These are phyloP conservation scores for Brachyptera risi DNA, from an alignment of 2,888 invertebrate species.

Conservation along the genomic window DNA sequence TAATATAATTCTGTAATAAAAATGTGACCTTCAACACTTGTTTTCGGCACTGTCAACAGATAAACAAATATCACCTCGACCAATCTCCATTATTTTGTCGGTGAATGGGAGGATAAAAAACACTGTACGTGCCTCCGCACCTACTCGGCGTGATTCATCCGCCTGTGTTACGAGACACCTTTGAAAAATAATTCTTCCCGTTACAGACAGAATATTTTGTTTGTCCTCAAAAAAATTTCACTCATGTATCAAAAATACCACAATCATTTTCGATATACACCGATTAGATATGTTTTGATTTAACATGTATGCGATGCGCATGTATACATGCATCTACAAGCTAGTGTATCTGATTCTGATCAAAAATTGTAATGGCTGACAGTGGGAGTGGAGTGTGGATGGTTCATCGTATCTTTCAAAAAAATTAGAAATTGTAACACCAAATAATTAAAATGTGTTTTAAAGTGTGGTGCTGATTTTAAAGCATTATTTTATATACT, in stretches of 20 bases:
- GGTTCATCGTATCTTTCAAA: not conserved
- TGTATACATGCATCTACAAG: too few relatives aligned
- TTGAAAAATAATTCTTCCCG: not conserved
- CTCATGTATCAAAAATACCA: too few relatives aligned
- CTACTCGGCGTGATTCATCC: not conserved
- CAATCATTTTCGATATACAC: too few relatives aligned
- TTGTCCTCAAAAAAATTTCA: too few relatives aligned
- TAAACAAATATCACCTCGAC: conserved; percentile 5
- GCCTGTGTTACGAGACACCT: not conserved
- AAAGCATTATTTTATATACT: not conserved
- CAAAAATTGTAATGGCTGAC: not conserved
- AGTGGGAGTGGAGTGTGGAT: not conserved
- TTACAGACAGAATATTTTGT: too few relatives aligned
- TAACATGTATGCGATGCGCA: too few relatives aligned
- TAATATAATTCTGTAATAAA: too few relatives aligned
- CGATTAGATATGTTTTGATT: too few relatives aligned
- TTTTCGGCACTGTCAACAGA: not conserved
- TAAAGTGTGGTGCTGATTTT: not conserved
- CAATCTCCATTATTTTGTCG: not conserved
- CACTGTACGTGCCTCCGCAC: not conserved
- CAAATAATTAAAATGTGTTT: not conserved
- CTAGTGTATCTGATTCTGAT: too few relatives aligned
- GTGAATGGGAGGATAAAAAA: not conserved
- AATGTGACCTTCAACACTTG: not conserved
- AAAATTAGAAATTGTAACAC: not conserved